Evolutionary conservation across 2,888 invertebrate genomes (phyloP), one percentile per base, ranked within the genome.

Genomic region (Chrysolina haemoptera): DNA sequence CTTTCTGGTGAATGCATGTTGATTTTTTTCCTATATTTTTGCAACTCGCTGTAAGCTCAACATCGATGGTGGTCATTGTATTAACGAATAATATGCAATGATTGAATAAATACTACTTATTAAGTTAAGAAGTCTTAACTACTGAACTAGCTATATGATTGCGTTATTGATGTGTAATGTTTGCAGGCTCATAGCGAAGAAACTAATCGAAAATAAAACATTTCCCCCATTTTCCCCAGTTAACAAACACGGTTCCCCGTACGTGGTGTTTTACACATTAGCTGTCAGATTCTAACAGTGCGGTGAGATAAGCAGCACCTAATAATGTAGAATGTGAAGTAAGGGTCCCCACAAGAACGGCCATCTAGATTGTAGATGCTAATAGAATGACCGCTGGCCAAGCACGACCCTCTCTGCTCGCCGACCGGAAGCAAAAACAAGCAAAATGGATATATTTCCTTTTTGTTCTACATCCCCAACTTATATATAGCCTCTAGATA

Each of bases 291-390:
- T 80, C 76, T 77, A 81, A 72, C 76, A 79, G 76, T 81, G 82
- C 77, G 81, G 77, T 76, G 74, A 80, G 83, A 83, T 83, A 82
- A 81, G 80, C 78, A 78, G 78, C 79, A 84, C 83, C 84, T 85
- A 84, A 86, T 85, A 85, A 84, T 83, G 85, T 83, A 81, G 82
- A 84, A 84, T 85, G 85, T 84, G 83, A 86, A 86, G 85, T 85
- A 85, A 85, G 85, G 85, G 85, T 79, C 78, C 81, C 83, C 82
- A 83, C 87, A 87, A 87, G 87, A 87, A 87, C 87, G 85, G 83
- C 83, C 87, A 88, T 88, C 88, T 88, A 88, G 88, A 88, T 88
- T 88, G 85, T 86, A 86, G 87, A 88, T 88, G 88, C 86, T 88
- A 88, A 88, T 88, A 88, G 88, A 88, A 88, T 88, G 88, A 87